These are phyloP conservation scores for Periophthalmus magnuspinnatus DNA, from an alignment of 2,797 vertebrate species.

Conservation along the genomic window DNA sequence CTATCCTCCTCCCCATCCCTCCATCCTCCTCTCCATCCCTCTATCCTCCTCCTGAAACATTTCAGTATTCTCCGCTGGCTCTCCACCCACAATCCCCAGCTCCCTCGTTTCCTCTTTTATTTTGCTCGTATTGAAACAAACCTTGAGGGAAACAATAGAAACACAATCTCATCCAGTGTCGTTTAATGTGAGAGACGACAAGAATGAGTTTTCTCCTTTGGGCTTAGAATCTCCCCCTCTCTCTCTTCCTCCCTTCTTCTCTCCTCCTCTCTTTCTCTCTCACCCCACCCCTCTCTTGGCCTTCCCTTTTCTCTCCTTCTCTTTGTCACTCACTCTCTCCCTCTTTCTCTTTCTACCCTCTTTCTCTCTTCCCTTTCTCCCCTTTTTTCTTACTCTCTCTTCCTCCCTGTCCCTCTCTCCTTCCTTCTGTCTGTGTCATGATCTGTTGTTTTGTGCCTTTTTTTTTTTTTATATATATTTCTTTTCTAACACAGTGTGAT, in stretches of 20 bases:
- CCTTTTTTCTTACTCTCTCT: background rate
- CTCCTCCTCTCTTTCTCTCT: too few relatives aligned
- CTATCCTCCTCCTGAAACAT: background rate
- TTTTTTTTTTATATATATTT: background rate
- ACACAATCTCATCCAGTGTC: background rate
- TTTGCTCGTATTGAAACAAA: constrained; percentile 21
- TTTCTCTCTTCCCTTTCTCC: background rate
- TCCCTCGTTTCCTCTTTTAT: constrained; percentile 14
- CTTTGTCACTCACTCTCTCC: background rate
- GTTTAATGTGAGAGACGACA: background rate
- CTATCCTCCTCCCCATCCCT: constrained; percentile 5
- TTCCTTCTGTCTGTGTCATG: background rate
- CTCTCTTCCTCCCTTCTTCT: too few relatives aligned
- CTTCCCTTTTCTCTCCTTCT: too few relatives aligned
- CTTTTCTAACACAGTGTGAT: background rate
- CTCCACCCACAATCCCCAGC: constrained; percentile 6
- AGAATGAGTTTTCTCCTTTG: too few relatives aligned
- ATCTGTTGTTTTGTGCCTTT: background rate
- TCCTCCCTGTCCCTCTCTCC: background rate
- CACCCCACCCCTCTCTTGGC: too few relatives aligned
- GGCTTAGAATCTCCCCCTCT: too few relatives aligned
- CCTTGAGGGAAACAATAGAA: constrained; percentile 5
- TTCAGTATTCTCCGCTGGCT: constrained; percentile 37
- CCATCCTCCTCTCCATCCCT: constrained; percentile 41
- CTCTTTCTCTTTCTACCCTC: background rate